phyloP scores from a whole-genome alignment of 2,113 vertebrate species.

The Corythornis vintsioides region DNA sequence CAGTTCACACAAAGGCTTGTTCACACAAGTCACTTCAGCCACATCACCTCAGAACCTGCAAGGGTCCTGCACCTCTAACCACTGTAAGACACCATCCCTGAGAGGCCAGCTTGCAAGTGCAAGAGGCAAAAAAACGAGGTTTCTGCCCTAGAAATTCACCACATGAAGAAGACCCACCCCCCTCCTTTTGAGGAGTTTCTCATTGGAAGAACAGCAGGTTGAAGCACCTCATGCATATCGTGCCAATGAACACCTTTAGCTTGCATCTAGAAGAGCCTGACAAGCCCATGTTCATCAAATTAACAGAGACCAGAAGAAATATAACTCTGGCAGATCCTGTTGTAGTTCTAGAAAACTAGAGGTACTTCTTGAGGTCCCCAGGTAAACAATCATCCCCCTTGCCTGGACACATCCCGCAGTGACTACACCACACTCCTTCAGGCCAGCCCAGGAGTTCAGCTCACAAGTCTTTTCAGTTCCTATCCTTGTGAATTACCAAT shows the following conservation, averaged over 20 bases:
- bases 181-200: not conserved
- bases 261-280: not conserved
- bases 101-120: not conserved
- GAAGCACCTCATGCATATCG: fast-evolving
- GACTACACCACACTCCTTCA: not conserved
- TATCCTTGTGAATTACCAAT: not conserved
- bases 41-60: not conserved
- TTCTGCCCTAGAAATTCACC: not conserved
- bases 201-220: not conserved
- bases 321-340: not conserved
- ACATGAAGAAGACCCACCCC: not conserved
- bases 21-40: not conserved
- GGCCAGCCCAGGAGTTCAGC: fast-evolving
- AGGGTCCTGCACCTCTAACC: not conserved
- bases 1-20: not conserved
- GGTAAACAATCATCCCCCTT: not conserved
- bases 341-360: not conserved
- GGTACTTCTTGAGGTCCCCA: not conserved
- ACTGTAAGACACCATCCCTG: not conserved
- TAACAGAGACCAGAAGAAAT: not conserved
- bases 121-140: not conserved
- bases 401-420: not conserved
- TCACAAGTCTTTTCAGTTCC: not conserved
- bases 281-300: not conserved
- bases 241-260: not conserved